Conservation (phyloP, 2,113 vertebrate genomes). For the Sylvilagus bachmani region DNA sequence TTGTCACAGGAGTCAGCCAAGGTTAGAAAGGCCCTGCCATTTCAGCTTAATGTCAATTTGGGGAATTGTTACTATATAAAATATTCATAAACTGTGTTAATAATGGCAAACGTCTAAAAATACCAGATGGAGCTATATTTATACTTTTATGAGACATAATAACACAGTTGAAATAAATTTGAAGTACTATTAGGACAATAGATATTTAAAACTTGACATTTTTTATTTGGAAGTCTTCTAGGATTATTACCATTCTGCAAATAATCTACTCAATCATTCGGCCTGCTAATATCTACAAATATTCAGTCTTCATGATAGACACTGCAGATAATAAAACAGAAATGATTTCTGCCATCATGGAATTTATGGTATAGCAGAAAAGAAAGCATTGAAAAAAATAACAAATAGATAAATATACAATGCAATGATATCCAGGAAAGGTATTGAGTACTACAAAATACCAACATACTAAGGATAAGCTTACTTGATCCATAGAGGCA, state of each 20-base stretch:
- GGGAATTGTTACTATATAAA: neutral
- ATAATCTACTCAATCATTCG: constrained; percentile 29
- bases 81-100: constrained; percentile 29
- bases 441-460: neutral
- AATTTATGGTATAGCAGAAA: neutral
- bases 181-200: neutral
- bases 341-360: neutral
- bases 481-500: neutral
- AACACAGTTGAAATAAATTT: neutral
- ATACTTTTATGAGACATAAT: constrained; percentile 9
- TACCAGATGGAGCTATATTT: neutral
- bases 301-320: neutral
- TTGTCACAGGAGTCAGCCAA: neutral
- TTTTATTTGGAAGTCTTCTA: constrained; percentile 8
- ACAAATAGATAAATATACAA: neutral
- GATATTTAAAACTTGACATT: neutral
- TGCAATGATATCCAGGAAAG: neutral
- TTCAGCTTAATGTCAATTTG: neutral
- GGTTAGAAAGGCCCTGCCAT: neutral
- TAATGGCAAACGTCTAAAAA: constrained; percentile 15
- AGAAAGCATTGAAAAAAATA: constrained; percentile 46
- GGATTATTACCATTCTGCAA: neutral
- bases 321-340: constrained; percentile 13
- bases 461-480: neutral
- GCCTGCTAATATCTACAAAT: neutral